These are phyloP conservation scores for Mellilla xanthometata DNA, from an alignment of 2,888 invertebrate genomes.

Conservation along the genomic window DNA sequence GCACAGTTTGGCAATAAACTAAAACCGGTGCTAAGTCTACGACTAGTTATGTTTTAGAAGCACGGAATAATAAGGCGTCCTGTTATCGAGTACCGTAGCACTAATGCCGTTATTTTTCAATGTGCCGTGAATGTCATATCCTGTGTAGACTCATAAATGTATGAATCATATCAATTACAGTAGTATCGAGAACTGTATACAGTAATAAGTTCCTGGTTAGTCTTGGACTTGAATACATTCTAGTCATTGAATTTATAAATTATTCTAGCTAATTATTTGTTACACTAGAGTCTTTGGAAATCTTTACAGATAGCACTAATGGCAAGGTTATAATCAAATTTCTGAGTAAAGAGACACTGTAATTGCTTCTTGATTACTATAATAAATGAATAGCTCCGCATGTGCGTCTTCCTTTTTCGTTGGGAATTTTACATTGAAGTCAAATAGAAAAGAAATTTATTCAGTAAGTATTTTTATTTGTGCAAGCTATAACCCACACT, in stretches of 20 bases:
- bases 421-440: neutral
- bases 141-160: constrained; percentile 8
- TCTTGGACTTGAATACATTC: constrained; percentile 18
- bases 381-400: no score
- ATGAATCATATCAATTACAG: constrained; percentile 18
- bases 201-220: constrained; percentile 27
- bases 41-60: neutral
- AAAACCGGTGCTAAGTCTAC: constrained; percentile 8
- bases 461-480: no score
- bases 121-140: constrained; percentile 11
- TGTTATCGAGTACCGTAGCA: neutral
- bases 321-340: constrained; percentile 5
- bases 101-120: constrained; percentile 5
- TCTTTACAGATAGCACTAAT: constrained; percentile 3
- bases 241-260: constrained; percentile 27
- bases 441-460: no score
- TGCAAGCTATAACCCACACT: no score
- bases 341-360: constrained; percentile 8
- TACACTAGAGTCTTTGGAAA: neutral
- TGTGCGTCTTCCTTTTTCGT: constrained; percentile 7
- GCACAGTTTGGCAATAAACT: constrained; percentile 3
- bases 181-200: constrained; percentile 4
- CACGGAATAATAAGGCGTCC: neutral
- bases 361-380: no score
- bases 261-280: neutral